A percentile compares a stretch with the other conserved stretches of the same genome.
Conservation (phyloP, 2,797 vertebrate species). For the Pseudochirops corinnae region DNA sequence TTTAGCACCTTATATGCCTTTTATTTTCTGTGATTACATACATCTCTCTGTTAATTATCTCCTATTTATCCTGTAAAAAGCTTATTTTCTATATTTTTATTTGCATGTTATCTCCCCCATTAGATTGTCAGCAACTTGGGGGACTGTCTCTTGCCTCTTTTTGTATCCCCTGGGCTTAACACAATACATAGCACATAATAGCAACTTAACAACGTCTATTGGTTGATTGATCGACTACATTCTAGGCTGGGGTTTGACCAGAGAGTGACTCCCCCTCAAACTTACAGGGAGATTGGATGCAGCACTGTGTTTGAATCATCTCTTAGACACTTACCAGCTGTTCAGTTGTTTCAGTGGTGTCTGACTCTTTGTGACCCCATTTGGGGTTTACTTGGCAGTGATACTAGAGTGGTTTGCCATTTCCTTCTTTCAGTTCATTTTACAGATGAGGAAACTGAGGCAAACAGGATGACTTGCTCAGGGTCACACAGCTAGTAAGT, state of each 20-base stretch:
- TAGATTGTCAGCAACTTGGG: background rate
- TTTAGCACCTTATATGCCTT: background rate
- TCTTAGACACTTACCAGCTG: background rate
- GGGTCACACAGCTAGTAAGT: background rate
- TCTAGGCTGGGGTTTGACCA: background rate
- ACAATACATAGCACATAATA: background rate
- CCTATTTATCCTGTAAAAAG: background rate
- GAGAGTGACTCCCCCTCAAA: background rate
- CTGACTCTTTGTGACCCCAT: background rate
- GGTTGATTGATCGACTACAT: background rate
- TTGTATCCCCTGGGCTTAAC: background rate
- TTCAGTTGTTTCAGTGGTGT: background rate
- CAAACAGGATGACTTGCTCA: background rate
- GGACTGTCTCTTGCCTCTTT: background rate
- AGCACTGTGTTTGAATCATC: background rate
- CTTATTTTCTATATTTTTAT: background rate
- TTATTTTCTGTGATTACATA: background rate
- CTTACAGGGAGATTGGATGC: background rate
- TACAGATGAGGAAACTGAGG: background rate
- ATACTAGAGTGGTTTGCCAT: background rate
- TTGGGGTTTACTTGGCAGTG: background rate
- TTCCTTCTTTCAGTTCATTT: background rate
- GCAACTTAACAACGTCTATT: background rate
- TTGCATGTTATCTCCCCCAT: background rate
- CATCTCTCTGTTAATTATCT: background rate